phyloP scores from a whole-genome alignment of 30 jellyfish, hydroid and myxozoan genomes.

The Aurelia aurita complex sp. Pacific region DNA sequence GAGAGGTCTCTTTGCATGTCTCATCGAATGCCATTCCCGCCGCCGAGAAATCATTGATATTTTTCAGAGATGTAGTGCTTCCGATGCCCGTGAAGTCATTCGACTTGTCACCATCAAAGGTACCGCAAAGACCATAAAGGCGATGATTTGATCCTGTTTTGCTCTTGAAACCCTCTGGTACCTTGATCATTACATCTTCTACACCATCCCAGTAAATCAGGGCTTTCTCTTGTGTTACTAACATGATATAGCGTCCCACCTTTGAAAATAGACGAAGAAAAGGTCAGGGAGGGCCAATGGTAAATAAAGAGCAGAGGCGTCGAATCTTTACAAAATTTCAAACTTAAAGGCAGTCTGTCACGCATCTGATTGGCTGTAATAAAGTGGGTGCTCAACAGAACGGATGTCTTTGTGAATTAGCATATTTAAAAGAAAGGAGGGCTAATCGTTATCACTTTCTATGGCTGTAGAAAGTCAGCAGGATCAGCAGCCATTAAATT shows the following conservation, averaged over 20 bases:
- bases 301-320: too few relatives aligned
- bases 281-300: neutral
- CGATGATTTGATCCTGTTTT: constrained; percentile 66
- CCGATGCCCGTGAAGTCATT: constrained; percentile 76
- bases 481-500: too few relatives aligned
- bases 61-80: constrained; percentile 3
- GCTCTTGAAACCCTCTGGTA: constrained; percentile 77
- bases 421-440: too few relatives aligned
- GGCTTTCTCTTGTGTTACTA: constrained; percentile 86
- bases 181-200: constrained; percentile 93
- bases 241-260: constrained; percentile 98
- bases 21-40: constrained; percentile 40
- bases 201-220: constrained; percentile 90
- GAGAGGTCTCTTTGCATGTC: constrained; percentile 70
- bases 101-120: constrained; percentile 81
- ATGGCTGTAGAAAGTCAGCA: too few relatives aligned
- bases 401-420: too few relatives aligned
- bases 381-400: too few relatives aligned
- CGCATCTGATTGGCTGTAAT: too few relatives aligned
- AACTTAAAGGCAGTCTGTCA: too few relatives aligned
- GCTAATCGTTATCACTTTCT: too few relatives aligned
- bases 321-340: too few relatives aligned
- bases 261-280: constrained; percentile 2
- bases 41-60: constrained; percentile 48
- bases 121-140: constrained; percentile 96